These are phyloP conservation scores for Eupeodes luniger DNA, from an alignment of 2,888 invertebrate genomes.

Conservation along the genomic window DNA sequence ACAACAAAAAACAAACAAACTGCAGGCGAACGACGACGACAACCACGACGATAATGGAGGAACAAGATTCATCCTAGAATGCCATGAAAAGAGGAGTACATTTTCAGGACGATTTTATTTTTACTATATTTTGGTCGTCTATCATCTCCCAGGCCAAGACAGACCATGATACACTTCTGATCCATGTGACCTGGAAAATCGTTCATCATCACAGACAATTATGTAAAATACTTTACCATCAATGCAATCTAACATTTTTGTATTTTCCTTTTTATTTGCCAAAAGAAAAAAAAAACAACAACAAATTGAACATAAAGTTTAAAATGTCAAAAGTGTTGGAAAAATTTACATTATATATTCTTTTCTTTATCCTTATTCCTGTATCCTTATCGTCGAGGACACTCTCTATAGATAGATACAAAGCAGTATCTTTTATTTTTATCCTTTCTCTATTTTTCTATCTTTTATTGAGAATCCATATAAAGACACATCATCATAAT, in stretches of 20 bases:
- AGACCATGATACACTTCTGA: constrained; percentile 2
- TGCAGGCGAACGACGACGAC: neutral
- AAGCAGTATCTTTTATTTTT: neutral
- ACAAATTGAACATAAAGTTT: neutral
- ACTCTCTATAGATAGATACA: neutral
- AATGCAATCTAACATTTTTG: neutral
- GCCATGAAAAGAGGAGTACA: neutral
- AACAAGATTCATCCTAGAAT: neutral
- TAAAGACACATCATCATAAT: no score
- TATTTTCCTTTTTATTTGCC: neutral
- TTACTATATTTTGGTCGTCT: neutral
- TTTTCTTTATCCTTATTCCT: neutral
- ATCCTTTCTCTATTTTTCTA: neutral
- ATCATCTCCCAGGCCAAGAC: neutral
- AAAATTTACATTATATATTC: neutral
- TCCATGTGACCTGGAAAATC: constrained; percentile 32
- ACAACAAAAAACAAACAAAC: neutral
- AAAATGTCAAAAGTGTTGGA: constrained; percentile 17
- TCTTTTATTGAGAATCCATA: neutral
- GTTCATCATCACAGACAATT: constrained; percentile 14
- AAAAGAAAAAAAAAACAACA: no score
- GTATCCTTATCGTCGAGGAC: constrained; percentile 1
- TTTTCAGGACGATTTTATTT: constrained; percentile 13
- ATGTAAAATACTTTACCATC: constrained; percentile 9
- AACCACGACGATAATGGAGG: neutral